These are phyloP conservation scores for Strigamia maritima DNA, from an alignment of 2,888 invertebrate species.

Conservation along the genomic window DNA sequence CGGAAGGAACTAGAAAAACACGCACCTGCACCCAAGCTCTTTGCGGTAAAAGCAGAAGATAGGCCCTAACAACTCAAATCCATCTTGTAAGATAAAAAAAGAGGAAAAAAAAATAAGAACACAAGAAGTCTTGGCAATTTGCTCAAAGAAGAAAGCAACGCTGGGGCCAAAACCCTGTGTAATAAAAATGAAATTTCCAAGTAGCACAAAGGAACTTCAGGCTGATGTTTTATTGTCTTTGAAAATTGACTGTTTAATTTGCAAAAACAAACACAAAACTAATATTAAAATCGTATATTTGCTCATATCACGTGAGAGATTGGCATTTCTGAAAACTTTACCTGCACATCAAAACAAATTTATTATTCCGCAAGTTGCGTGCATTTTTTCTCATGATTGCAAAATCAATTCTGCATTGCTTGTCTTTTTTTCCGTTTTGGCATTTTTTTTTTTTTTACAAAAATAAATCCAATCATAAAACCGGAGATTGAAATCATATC, in stretches of 20 bases:
- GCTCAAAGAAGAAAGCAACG: neutral
- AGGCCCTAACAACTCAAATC: conserved; percentile 20
- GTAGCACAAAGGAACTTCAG: neutral
- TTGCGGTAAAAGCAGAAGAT: conserved; percentile 1
- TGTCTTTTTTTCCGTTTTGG: neutral
- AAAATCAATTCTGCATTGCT: conserved; percentile 20
- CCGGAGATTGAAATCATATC: conserved; percentile 23
- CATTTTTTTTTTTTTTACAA: neutral
- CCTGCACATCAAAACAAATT: conserved; percentile 10
- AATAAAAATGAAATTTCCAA: conserved; percentile 8
- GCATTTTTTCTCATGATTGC: conserved; percentile 17
- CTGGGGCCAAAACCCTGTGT: neutral
- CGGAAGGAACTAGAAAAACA: neutral
- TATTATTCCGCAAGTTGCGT: conserved; percentile 13
- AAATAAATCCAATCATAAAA: conserved; percentile 18
- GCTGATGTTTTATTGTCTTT: neutral
- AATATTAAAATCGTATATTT: neutral
- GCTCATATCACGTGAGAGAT: neutral
- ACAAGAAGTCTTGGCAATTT: neutral
- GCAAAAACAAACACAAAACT: neutral
- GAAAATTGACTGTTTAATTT: neutral
- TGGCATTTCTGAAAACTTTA: neutral
- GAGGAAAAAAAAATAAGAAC: neutral
- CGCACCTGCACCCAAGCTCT: neutral
- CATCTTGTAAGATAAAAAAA: neutral